phyloP scores from a whole-genome alignment of 2,888 invertebrate genomes.

The Chrysomela aeneicollis region DNA sequence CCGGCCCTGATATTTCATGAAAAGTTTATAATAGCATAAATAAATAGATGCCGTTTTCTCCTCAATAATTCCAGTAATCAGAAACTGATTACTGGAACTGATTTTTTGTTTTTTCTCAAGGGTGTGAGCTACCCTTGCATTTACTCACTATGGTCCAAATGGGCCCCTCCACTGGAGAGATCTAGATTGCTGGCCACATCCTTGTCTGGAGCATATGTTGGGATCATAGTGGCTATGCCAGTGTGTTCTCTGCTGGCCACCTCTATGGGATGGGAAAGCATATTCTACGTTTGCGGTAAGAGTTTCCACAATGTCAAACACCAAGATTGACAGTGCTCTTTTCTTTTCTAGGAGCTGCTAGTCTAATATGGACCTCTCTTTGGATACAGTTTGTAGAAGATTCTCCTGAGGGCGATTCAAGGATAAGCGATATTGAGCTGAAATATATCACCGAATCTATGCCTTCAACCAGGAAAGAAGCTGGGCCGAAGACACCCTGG shows the following conservation, averaged over 20 bases:
- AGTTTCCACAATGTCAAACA: too few species aligned
- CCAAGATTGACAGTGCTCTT: too few species aligned
- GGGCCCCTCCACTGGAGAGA: conserved; percentile 82
- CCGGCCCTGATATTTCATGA: too few species aligned
- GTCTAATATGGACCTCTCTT: conserved; percentile 73
- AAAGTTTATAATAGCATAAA: too few species aligned
- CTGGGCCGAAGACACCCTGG: conserved; percentile 75
- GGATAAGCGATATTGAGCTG: conserved; percentile 75
- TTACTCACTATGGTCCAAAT: conserved; percentile 82
- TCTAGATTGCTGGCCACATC: conserved; percentile 81
- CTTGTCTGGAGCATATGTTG: conserved; percentile 85
- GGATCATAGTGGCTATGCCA: conserved; percentile 84
- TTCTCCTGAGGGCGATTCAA: conserved; percentile 76
- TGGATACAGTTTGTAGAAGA: conserved; percentile 79
- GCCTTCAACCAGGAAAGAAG: conserved; percentile 56
- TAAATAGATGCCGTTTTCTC: too few species aligned
- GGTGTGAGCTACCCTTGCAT: conserved; percentile 81
- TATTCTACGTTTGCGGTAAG: conserved; percentile 75
- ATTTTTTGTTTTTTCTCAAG: too few species aligned
- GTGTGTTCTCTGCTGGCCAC: conserved; percentile 76
- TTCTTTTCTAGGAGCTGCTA: conserved; percentile 65
- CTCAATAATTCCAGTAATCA: too few species aligned
- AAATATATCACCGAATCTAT: conserved; percentile 74
- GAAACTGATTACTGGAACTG: too few species aligned
- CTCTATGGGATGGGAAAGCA: conserved; percentile 78